Percentiles rank a stretch among this genome's conserved stretches.
phyloP scores from a whole-genome alignment of 1,140 invertebrate genomes.

The Colletes latitarsis region DNA sequence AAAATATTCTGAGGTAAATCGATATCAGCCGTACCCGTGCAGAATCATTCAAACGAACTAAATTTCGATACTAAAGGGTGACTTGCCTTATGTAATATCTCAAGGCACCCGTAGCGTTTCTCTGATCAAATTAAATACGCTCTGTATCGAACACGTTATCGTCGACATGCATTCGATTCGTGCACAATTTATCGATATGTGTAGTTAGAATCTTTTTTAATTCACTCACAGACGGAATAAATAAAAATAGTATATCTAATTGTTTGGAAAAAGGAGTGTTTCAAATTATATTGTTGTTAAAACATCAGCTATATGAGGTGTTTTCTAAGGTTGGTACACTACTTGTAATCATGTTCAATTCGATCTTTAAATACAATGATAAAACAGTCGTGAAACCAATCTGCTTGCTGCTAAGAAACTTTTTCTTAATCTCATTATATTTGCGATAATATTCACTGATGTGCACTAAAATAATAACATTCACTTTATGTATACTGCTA shows the following conservation, averaged over 20 bases:
- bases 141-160: not conserved
- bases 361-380: too few species aligned
- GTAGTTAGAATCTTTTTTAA: not conserved
- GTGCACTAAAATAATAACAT: too few species aligned
- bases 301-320: too few species aligned
- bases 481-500: too few species aligned
- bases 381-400: too few species aligned
- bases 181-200: conserved; percentile 14
- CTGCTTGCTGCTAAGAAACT: too few species aligned
- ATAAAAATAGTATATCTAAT: not conserved
- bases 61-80: conserved; percentile 49
- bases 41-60: not conserved
- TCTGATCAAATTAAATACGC: not conserved
- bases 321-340: too few species aligned
- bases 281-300: too few species aligned
- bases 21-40: not conserved
- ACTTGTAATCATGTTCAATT: too few species aligned
- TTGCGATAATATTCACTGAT: too few species aligned
- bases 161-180: conserved; percentile 19
- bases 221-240: not conserved
- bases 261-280: too few species aligned
- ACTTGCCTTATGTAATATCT: conserved; percentile 74
- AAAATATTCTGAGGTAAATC: conserved; percentile 8
- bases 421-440: too few species aligned
- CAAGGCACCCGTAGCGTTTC: conserved; percentile 67